Evolutionary conservation across 2,797 vertebrate genomes (phyloP), one percentile per base, ranked within the genome.

Genomic region (Coregonus sp.): DNA sequence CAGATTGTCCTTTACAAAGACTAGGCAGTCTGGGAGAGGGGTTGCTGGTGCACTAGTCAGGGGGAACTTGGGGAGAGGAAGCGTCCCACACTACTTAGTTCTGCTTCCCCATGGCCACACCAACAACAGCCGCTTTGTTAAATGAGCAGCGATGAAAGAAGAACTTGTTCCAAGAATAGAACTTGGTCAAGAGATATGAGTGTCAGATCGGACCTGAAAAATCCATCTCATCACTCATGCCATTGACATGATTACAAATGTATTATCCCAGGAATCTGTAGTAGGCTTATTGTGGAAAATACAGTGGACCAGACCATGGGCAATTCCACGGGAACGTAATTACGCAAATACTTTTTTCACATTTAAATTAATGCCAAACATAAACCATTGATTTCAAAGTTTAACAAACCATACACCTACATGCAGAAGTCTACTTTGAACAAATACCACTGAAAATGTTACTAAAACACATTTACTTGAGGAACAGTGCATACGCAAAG

Each of bases 51-150:
- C 40, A 65, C 51, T 66, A 40, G 50, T 29, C 51, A 67, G 70
- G 47, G 50, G 4, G 70, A 5, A 47, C 14, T 29, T 20, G 54
- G 12, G 37, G 51, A 35, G 51, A 47, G 11, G 67, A 9, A 25
- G 40, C 12, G 16, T 52, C 33, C 33, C 52, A 66, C 70, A 11
- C 12, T 37, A 71, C 31, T 69, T 37, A 73, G 52, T 31, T 50
- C 65, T 70, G 40, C 71, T 63, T 74, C 71, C 31, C 66, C 56
- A 29, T 40, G 66, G n/a, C 37, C 15, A 69, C 71, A 50, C 65
- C 15, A 54, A 77, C 20, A 74, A 80, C 79, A 77, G 29, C 12
- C 29, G 4, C 72, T 74, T 77, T 80, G 79, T 80, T 11, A 4
- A 70, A n/a, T 20, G 6, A 20, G 68, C 68, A 7, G 12, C 18